Percentiles rank a stretch among this genome's conserved stretches.
Conservation (phyloP, 92 coral and sea anemone species). For the Pocillopora grandis region DNA sequence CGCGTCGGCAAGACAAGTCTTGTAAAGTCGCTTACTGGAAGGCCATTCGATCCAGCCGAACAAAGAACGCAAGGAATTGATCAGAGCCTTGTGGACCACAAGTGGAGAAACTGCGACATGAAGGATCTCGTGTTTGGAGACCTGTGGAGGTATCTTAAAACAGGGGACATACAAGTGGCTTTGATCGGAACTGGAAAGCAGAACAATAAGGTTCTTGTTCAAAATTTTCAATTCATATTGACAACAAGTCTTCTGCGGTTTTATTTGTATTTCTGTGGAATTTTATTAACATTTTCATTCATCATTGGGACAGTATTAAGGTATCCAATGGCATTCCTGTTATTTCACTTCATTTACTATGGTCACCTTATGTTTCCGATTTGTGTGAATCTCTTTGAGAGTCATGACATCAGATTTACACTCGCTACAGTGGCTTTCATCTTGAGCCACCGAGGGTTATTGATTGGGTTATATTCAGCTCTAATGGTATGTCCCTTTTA, state of each 20-base stretch:
- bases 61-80: conserved; percentile 50
- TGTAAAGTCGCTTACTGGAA: conserved; percentile 51
- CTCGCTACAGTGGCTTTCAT: background rate
- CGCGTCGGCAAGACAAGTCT: conserved; percentile 63
- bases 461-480: background rate
- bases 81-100: conserved; percentile 36
- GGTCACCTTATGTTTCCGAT: background rate
- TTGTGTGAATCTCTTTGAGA: background rate
- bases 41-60: conserved; percentile 28
- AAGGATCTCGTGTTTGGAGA: conserved; percentile 38
- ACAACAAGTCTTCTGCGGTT: background rate
- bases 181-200: background rate
- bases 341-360: background rate
- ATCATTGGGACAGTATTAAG: background rate
- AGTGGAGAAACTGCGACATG: conserved; percentile 25
- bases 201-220: too few relatives aligned
- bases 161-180: background rate
- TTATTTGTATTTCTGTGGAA: background rate
- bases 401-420: background rate
- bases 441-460: background rate
- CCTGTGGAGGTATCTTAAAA: conserved; percentile 13
- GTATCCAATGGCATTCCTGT: background rate
- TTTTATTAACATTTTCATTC: background rate
- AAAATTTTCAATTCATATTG: background rate
- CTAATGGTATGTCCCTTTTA: background rate